These are phyloP conservation scores for Muraenolepis orangiensis DNA, from an alignment of 2,797 vertebrate species.

Conservation along the genomic window DNA sequence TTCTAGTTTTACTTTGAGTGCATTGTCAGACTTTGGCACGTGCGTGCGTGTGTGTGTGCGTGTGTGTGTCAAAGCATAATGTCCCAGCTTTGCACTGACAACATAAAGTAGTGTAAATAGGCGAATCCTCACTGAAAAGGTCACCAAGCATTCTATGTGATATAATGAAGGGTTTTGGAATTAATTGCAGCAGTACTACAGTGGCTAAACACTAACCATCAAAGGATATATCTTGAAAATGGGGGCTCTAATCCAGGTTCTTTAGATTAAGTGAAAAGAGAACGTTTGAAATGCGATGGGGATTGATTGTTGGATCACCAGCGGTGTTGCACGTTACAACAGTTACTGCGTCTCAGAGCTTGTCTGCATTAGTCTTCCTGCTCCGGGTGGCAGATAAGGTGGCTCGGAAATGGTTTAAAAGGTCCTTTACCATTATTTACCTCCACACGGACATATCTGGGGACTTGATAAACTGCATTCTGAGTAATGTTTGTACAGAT, in stretches of 20 bases:
- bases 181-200: not conserved
- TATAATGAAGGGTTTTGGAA: not conserved
- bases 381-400: slow-evolving; percentile 46
- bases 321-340: not conserved
- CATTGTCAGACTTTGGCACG: not conserved
- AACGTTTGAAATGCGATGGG: slow-evolving; percentile 1
- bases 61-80: not conserved
- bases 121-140: not conserved
- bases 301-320: slow-evolving; percentile 1
- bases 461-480: slow-evolving; percentile 39
- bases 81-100: not conserved
- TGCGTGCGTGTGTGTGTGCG: too few relatives aligned
- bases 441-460: slow-evolving; percentile 39
- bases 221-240: not conserved
- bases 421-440: slow-evolving; percentile 45
- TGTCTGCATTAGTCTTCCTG: slow-evolving; percentile 48
- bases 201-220: not conserved
- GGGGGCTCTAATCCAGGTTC: not conserved
- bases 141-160: not conserved
- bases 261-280: not conserved
- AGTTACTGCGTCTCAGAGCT: slow-evolving; percentile 18
- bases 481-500: slow-evolving; percentile 41
- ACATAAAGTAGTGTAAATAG: not conserved
- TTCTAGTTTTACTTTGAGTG: not conserved
- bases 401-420: slow-evolving; percentile 51